phyloP scores from a whole-genome alignment of 2,888 invertebrate species.

The Drosophila demipolita region DNA sequence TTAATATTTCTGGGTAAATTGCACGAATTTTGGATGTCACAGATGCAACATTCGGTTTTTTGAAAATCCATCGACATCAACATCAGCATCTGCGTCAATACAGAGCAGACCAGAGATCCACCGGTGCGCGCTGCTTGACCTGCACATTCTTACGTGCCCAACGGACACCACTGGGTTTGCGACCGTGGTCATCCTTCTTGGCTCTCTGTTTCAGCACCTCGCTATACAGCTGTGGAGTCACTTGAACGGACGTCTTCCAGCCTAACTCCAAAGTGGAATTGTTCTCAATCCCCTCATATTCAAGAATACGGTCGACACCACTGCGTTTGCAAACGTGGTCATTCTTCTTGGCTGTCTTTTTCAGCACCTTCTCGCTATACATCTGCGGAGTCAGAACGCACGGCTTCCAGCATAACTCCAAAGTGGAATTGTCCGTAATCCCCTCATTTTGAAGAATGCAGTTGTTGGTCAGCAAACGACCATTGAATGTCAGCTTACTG shows the following conservation, averaged over 20 bases:
- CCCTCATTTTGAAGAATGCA: conserved; percentile 57
- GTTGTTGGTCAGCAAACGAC: conserved; percentile 49
- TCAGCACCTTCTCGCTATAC: conserved; percentile 54
- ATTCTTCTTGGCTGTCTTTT: conserved; percentile 26
- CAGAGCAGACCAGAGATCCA: conserved; percentile 14
- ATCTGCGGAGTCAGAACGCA: conserved; percentile 56
- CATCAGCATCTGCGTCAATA: neutral
- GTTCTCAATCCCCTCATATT: too few relatives aligned
- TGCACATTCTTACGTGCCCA: neutral
- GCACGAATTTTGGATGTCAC: neutral
- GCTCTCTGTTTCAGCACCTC: too few relatives aligned
- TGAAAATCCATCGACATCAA: neutral
- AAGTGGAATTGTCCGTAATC: conserved; percentile 52
- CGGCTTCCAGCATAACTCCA: conserved; percentile 61
- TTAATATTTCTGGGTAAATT: neutral
- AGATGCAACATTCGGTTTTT: neutral
- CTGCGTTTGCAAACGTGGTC: neutral
- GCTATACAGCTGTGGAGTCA: too few relatives aligned
- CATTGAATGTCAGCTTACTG: conserved; percentile 59
- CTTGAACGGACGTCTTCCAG: too few relatives aligned
- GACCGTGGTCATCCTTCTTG: too few relatives aligned
- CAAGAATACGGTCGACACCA: too few relatives aligned
- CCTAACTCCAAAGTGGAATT: too few relatives aligned
- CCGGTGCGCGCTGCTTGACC: conserved; percentile 1
- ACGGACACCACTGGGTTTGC: neutral